Percentiles rank a stretch among this genome's conserved stretches.
These are phyloP conservation scores for Orestias chungarensis DNA, from an alignment of 2,797 vertebrate species.

Conservation along the genomic window DNA sequence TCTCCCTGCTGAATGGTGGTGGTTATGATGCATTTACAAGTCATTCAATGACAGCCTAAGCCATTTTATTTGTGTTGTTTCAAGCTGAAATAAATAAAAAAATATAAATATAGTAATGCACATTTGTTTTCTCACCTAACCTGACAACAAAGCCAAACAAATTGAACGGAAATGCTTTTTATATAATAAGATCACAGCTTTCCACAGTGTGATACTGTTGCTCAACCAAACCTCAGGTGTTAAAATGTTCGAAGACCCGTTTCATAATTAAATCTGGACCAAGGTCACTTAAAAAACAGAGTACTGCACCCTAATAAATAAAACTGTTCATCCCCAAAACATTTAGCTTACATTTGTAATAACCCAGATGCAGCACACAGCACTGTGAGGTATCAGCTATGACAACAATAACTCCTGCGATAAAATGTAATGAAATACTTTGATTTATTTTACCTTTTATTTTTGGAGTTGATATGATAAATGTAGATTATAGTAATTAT, in stretches of 20 bases:
- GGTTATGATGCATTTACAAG: constrained; percentile 42
- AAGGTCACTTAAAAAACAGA: constrained; percentile 76
- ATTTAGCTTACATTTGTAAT: constrained; percentile 29
- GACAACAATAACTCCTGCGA: constrained; percentile 44
- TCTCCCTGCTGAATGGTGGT: constrained; percentile 39
- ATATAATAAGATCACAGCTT: constrained; percentile 25
- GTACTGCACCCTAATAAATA: constrained; percentile 65
- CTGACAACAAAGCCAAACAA: constrained; percentile 25
- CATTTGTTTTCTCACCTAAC: constrained; percentile 32
- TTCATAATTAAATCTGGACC: constrained; percentile 48
- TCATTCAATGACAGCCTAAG: constrained; percentile 49
- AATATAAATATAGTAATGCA: constrained; percentile 13
- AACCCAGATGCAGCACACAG: constrained; percentile 46
- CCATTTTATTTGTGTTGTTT: constrained; percentile 5
- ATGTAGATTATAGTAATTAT: constrained; percentile 40
- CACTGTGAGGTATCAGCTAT: constrained; percentile 63
- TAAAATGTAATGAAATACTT: too few relatives aligned
- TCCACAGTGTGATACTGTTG: constrained; percentile 26
- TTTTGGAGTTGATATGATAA: too few relatives aligned
- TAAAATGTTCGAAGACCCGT: constrained; percentile 32
- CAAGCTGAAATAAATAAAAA: constrained; percentile 14
- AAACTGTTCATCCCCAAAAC: constrained; percentile 38
- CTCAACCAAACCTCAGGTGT: constrained; percentile 18
- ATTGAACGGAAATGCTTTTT: constrained; percentile 15
- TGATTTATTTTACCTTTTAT: too few relatives aligned